phyloP scores from a whole-genome alignment of 2,797 vertebrate species.

The Buphagus erythrorhynchus region DNA sequence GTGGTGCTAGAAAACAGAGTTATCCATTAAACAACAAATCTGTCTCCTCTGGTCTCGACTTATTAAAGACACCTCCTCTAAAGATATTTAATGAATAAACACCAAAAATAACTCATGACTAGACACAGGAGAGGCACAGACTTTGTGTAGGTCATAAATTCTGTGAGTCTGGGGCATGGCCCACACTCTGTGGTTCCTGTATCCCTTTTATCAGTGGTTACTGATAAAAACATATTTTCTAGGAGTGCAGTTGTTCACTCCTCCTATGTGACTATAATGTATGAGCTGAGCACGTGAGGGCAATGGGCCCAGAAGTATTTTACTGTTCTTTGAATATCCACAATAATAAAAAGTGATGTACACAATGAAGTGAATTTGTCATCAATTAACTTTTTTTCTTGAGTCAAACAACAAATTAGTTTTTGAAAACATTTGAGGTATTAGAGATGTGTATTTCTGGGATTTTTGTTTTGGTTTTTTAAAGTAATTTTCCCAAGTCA shows the following conservation, averaged over 20 bases:
- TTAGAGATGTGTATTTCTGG: background rate
- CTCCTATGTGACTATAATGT: background rate
- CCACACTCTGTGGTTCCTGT: background rate
- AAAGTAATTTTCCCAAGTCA: background rate
- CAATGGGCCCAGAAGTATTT: background rate
- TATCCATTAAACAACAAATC: background rate
- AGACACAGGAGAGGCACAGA: background rate
- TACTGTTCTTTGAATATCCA: background rate
- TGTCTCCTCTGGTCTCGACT: rapidly evolving
- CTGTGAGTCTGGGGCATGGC: background rate
- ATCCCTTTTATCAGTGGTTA: background rate
- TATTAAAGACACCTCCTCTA: background rate
- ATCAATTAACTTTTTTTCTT: background rate
- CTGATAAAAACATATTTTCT: background rate
- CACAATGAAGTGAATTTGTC: background rate
- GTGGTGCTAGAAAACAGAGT: background rate
- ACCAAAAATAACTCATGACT: background rate
- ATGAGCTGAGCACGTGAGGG: background rate
- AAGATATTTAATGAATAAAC: background rate
- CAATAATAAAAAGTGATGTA: background rate
- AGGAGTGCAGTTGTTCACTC: background rate
- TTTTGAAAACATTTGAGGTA: background rate
- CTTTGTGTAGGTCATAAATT: background rate
- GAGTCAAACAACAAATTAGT: background rate
- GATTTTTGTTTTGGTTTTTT: background rate